Evolutionary conservation across 2,888 invertebrate genomes (phyloP), one percentile per base, ranked within the genome.

Genomic region (Neocrepidodera transversa): DNA sequence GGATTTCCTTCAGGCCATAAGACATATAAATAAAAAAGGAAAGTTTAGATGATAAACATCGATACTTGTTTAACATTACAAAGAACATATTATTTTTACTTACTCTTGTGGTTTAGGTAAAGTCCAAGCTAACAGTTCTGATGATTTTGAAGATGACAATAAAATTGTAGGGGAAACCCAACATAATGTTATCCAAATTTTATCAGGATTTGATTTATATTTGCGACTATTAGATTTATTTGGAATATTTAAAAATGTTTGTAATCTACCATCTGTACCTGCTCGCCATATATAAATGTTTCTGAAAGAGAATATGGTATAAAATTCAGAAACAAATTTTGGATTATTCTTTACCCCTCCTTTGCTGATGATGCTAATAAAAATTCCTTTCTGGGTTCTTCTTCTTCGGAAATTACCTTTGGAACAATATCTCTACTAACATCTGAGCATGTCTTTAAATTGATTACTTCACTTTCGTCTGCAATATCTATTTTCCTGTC

Each of bases 361-460:
- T 83, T 87, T 47, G 87, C 85, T 32, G 88, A 84, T 43, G 89
- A 86, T 28, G 90, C 91, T 62, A 92, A 79, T 17, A 91, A 77
- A 77, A 82, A 82, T 58, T 81, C 84, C 51, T 81, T 81, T 55
- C 71, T 63, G 2, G 73, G 70, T 57, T 66, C 66, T 51, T 72
- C 71, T 47, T 68, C 67, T 18, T 17, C 28, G 4, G 26, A 2
- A 23, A 20, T n/a, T 10, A 11, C 1, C n/a, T 38, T 38, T 8
- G 4, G 20, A 13, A 16, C 35, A 23, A 57, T 51, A 30, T 53
- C 26, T 32, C 61, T 53, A 49, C 56, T 35, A 20, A 23, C 16
- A 47, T 58, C 58, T 28, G 18, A 26, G 43, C 28, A 42, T 38
- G 28, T 28, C 6, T 42, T 43, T 3, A 13, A 2, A 13, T 32